Base-by-base conservation (phyloP, 2,888 invertebrate species). In the Clostera curtula region DNA sequence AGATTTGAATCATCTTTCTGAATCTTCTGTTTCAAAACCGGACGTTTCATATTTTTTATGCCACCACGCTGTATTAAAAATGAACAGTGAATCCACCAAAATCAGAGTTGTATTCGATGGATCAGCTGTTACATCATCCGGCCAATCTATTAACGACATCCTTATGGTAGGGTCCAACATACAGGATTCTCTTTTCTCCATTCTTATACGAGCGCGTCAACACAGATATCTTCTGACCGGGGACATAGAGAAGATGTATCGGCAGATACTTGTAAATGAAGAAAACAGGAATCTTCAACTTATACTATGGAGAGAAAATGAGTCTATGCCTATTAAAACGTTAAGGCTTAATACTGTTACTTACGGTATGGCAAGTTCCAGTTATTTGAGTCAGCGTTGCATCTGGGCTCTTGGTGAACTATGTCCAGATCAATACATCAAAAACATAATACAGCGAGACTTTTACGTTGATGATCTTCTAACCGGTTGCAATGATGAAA, bases 391-490 rank as follows among this genome's bases (percentile, higher is more conserved):
- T 5, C 49, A 46, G 0, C 14, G 36, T 7, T 49, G 47, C 16
- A 12, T 49, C 1, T 29, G 12, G 8, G 36, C 41, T 8, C 12
- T 49, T 2, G 47, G 32, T 2, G 25, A 35, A 9, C 36, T 42
- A 15, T 39, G 38, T 15, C 14, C 17, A 2, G 34, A 44, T 5
- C 2, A 23, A 4, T 4, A 15, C 2, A 40, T 47, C 4, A 34
- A 31, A 24, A 17, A 14, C 3, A 48, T 47, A 1, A 48, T 54
- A 4, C 25, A 42, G 29, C 24, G 36, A 1, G 50, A 53, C 21
- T 41, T 47, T 12, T 50, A 43, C 13, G 36, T 42, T 1, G 49
- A 56, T 27, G 48, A 52, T 26, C 18, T 46, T 1, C 13, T 45
- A 1, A 45, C 44, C 4, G 46, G 45, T 1, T 25, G 22, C 2